Evolutionary conservation across 2,113 vertebrate genomes (phyloP).

Genomic region (Ceyx melanurus): DNA sequence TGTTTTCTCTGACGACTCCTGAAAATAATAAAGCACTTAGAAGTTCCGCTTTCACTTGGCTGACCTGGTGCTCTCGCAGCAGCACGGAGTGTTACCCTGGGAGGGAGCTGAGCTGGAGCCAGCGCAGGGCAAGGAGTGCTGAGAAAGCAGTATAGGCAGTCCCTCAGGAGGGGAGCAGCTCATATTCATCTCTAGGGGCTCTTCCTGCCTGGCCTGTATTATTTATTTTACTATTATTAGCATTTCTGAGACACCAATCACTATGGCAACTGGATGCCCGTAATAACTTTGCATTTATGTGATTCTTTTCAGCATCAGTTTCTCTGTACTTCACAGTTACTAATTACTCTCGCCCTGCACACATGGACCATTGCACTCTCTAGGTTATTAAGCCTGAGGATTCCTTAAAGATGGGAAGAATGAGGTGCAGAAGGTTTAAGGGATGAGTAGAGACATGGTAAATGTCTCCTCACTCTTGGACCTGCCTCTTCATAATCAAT

Average conservation of each 20-base stretch:
- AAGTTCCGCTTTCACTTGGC: constrained; percentile 55
- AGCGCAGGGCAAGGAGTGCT: constrained; percentile 4
- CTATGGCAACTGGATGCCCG: constrained; percentile 54
- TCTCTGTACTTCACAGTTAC: background rate
- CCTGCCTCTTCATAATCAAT: background rate
- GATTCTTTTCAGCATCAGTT: background rate
- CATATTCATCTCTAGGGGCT: constrained; percentile 41
- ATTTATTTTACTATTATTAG: constrained; percentile 71
- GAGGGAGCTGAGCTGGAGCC: constrained; percentile 31
- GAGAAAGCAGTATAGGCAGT: constrained; percentile 47
- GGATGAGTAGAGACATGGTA: too few species aligned
- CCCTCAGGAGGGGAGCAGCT: constrained; percentile 46
- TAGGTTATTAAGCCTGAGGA: background rate
- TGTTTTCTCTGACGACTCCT: constrained; percentile 26
- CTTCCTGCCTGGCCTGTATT: constrained; percentile 56
- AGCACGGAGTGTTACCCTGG: background rate
- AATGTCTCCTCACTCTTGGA: background rate
- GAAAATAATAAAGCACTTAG: constrained; percentile 56
- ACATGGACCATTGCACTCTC: accelerated
- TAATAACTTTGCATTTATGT: constrained; percentile 32
- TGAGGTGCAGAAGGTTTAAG: background rate
- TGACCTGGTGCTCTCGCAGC: background rate
- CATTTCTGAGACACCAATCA: constrained; percentile 56
- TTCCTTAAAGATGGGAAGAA: background rate
- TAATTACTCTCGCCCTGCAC: background rate